These are phyloP conservation scores for Lasioglossum oenotherae DNA, from an alignment of 2,888 invertebrate genomes.

Conservation along the genomic window DNA sequence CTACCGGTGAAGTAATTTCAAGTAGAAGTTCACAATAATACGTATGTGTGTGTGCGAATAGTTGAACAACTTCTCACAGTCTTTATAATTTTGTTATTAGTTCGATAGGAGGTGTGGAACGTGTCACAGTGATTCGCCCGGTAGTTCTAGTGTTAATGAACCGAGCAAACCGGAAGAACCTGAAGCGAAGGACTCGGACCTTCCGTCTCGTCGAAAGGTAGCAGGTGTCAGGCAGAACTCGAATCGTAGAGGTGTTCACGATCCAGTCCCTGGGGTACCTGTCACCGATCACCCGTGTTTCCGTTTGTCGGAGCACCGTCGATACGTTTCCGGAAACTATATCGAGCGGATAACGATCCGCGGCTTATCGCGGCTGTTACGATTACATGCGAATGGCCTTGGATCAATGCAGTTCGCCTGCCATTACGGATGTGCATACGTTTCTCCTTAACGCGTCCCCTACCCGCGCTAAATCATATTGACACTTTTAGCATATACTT, in stretches of 20 bases:
- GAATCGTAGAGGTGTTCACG: not conserved
- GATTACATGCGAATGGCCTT: constrained; percentile 40
- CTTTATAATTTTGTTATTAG: not conserved
- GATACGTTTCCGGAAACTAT: constrained; percentile 56
- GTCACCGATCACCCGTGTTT: constrained; percentile 49
- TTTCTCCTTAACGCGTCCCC: not conserved
- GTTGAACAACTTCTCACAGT: not conserved
- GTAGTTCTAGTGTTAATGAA: not conserved
- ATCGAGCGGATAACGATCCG: constrained; percentile 57
- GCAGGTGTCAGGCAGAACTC: not conserved
- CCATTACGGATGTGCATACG: constrained; percentile 12
- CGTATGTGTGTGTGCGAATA: not conserved
- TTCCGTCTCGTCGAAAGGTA: not conserved
- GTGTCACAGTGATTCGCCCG: not conserved
- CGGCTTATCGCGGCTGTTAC: constrained; percentile 50
- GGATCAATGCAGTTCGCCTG: constrained; percentile 33
- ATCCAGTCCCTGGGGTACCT: constrained; percentile 23
- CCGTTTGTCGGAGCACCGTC: constrained; percentile 49
- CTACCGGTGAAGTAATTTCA: not conserved
- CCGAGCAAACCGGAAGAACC: not conserved
- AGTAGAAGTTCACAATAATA: not conserved
- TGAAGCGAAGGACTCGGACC: not conserved
- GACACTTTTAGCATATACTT: not conserved
- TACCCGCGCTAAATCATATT: not conserved
- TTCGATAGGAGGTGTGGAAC: not conserved